These are phyloP conservation scores for Poecile montanus DNA, from an alignment of 2,797 vertebrate genomes.

Conservation along the genomic window DNA sequence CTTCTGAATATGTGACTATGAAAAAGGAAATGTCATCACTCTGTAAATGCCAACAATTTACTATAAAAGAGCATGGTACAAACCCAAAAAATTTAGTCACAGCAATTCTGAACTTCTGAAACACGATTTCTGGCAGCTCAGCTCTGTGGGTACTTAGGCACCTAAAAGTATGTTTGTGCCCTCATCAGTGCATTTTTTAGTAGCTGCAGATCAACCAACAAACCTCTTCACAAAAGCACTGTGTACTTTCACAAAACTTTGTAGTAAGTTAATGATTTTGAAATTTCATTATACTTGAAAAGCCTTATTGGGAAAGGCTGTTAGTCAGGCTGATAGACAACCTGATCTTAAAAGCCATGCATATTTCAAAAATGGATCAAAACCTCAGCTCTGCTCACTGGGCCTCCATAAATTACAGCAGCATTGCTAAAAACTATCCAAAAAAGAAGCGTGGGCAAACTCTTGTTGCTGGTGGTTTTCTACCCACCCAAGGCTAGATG, in stretches of 20 bases:
- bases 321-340: not conserved
- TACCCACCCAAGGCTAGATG: not conserved
- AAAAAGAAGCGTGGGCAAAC: not conserved
- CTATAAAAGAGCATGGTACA: conserved; percentile 4
- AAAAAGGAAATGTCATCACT: conserved; percentile 56
- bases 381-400: not conserved
- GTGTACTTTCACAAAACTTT: not conserved
- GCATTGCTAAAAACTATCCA: not conserved
- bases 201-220: not conserved
- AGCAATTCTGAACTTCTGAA: conserved; percentile 22
- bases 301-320: not conserved
- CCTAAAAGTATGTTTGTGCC: not conserved
- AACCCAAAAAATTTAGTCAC: not conserved
- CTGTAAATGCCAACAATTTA: conserved; percentile 49
- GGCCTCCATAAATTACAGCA: not conserved
- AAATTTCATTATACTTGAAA: not conserved
- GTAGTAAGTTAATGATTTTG: not conserved
- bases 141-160: not conserved
- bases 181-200: not conserved
- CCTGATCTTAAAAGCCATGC: not conserved
- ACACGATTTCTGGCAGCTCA: not conserved
- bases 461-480: not conserved
- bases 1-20: conserved; percentile 37
- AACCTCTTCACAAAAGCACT: not conserved
- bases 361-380: not conserved